phyloP scores from a whole-genome alignment of 2,797 vertebrate species.

The Hemibagrus guttatus region DNA sequence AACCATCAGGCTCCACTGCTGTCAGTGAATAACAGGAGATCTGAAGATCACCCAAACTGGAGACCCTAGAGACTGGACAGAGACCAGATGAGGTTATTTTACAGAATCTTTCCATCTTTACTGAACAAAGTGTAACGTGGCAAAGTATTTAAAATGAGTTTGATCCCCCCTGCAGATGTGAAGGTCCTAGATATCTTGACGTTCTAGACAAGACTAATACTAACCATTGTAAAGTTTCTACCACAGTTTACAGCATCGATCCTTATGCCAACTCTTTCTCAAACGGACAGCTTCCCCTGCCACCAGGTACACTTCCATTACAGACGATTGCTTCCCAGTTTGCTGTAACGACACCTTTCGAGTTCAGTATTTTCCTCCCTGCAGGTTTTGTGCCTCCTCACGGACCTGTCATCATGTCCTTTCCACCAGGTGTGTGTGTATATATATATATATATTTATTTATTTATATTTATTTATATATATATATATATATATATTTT shows the following conservation, averaged over 20 bases:
- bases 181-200: too few relatives aligned
- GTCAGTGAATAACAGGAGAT: too few relatives aligned
- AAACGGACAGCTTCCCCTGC: not conserved
- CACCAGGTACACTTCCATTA: slow-evolving; percentile 19
- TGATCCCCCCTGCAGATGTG: not conserved
- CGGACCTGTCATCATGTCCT: slow-evolving; percentile 61
- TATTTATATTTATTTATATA: too few relatives aligned
- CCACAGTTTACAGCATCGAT: slow-evolving; percentile 22
- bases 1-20: too few relatives aligned
- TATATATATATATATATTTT: too few relatives aligned
- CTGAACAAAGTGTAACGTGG: too few relatives aligned
- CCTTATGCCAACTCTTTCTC: not conserved
- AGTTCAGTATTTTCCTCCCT: not conserved
- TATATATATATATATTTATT: too few relatives aligned
- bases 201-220: too few relatives aligned
- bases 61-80: too few relatives aligned
- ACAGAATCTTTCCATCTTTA: too few relatives aligned
- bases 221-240: not conserved
- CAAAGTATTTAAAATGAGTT: not conserved
- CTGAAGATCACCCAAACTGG: too few relatives aligned
- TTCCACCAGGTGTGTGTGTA: slow-evolving; percentile 63
- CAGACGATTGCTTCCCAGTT: not conserved
- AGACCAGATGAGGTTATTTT: too few relatives aligned
- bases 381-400: slow-evolving; percentile 36
- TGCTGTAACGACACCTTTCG: not conserved